Percentiles rank a stretch among this genome's conserved stretches.
phyloP scores from a whole-genome alignment of 2,888 invertebrate genomes.

The Muscina levida region DNA sequence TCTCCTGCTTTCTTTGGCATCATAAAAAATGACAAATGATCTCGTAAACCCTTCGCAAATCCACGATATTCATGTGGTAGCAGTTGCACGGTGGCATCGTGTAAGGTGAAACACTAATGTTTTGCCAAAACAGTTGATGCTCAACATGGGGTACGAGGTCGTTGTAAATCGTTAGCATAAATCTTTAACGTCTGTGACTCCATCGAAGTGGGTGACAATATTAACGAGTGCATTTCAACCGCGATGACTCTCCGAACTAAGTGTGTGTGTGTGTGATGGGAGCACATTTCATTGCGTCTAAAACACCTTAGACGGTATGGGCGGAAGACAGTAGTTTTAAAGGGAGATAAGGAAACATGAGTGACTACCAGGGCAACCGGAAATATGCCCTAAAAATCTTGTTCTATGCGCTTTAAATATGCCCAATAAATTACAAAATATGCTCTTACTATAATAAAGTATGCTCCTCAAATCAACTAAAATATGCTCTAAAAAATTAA shows the following conservation, averaged over 20 bases:
- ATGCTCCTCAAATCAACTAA: no score
- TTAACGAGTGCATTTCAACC: constrained; percentile 1
- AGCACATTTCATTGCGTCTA: neutral
- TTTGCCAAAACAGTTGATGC: constrained; percentile 44
- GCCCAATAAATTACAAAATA: no score
- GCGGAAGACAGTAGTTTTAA: neutral
- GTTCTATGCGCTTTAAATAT: no score
- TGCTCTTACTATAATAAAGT: no score
- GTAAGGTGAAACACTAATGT: constrained; percentile 45
- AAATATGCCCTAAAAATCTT: no score
- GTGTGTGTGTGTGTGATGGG: neutral
- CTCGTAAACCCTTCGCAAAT: constrained; percentile 77
- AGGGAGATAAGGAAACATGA: neutral
- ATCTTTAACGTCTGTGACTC: constrained; percentile 52
- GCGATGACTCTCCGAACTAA: neutral
- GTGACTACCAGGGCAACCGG: no score
- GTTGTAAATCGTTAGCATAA: constrained; percentile 60
- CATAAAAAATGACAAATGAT: constrained; percentile 76
- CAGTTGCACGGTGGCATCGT: neutral
- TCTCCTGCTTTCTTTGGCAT: constrained; percentile 11
- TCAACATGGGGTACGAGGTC: constrained; percentile 39
- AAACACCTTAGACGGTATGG: neutral
- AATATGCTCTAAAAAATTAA: no score
- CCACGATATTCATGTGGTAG: constrained; percentile 69
- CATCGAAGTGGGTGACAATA: constrained; percentile 19